Evolutionary conservation across 2,797 vertebrate genomes (phyloP).

Genomic region (Coluber constrictor): DNA sequence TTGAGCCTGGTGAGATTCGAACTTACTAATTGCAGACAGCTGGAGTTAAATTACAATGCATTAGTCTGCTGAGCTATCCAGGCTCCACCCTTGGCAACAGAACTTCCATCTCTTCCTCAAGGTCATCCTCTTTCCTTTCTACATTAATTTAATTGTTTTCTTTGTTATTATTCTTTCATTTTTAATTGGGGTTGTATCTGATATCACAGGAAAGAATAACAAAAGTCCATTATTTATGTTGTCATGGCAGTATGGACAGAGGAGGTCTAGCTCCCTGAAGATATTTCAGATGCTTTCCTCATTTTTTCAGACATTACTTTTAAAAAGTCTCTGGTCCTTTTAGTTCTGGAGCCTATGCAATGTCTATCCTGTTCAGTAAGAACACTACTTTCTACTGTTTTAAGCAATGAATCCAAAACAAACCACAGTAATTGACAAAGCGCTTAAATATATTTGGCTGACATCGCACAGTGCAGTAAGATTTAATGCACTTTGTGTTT

Average conservation of each 20-base stretch:
- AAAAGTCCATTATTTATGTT: not conserved
- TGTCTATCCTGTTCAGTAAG: not conserved
- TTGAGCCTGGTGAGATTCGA: no score
- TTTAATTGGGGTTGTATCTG: not conserved
- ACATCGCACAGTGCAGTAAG: not conserved
- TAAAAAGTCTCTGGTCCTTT: not conserved
- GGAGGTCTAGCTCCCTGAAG: not conserved
- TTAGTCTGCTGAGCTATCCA: no score
- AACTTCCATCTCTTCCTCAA: not conserved
- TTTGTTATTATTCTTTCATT: not conserved
- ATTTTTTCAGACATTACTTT: not conserved
- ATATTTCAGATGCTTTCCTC: not conserved
- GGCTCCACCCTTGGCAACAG: not conserved
- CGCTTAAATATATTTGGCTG: not conserved
- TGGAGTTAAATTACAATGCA: no score
- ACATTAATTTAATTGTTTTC: not conserved
- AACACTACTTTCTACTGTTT: not conserved
- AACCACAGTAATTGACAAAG: not conserved
- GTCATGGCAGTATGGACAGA: no score
- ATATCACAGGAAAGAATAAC: not conserved
- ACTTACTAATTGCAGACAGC: no score
- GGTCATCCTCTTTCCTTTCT: not conserved
- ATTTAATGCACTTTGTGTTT: constrained; percentile 12
- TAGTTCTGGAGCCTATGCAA: not conserved
- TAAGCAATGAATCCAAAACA: not conserved